Conservation (phyloP, 2,888 invertebrate species). For the Dicyrtomina minuta region DNA sequence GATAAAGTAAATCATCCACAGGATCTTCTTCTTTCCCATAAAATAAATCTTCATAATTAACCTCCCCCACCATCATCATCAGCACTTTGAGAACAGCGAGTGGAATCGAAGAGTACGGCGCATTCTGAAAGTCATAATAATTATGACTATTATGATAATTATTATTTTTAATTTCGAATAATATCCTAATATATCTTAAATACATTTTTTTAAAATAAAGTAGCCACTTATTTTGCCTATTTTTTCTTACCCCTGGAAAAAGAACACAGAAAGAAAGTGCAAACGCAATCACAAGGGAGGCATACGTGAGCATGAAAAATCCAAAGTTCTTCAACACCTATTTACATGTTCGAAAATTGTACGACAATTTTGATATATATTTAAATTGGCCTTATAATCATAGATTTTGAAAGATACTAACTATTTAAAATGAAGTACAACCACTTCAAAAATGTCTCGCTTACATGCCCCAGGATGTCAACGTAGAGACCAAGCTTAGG, state of each 20-base stretch:
- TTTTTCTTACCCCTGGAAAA: slow-evolving; percentile 48
- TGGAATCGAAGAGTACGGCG: slow-evolving; percentile 51
- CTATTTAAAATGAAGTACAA: too few species aligned
- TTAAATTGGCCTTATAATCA: too few species aligned
- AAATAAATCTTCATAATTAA: slow-evolving; percentile 51
- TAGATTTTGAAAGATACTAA: too few species aligned
- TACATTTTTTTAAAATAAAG: too few species aligned
- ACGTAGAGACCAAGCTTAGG: slow-evolving; percentile 51
- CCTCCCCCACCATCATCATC: slow-evolving; percentile 53
- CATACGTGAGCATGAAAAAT: slow-evolving; percentile 52
- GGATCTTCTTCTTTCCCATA: slow-evolving; percentile 49
- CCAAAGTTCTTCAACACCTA: slow-evolving; percentile 51
- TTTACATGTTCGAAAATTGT: background rate
- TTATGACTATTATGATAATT: too few species aligned
- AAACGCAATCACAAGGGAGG: slow-evolving; percentile 49
- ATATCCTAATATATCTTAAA: too few species aligned
- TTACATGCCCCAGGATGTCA: slow-evolving; percentile 48
- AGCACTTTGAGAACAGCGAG: slow-evolving; percentile 52
- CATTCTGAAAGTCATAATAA: slow-evolving; percentile 45
- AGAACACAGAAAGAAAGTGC: slow-evolving; percentile 51
- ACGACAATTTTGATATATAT: too few species aligned
- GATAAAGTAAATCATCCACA: slow-evolving; percentile 38
- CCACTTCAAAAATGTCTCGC: too few species aligned
- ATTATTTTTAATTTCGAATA: too few species aligned
- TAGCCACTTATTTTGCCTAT: too few species aligned